Evolutionary conservation across 37 sponge, comb jelly and placozoan species (phyloP).

Genomic region (Ephydatia muelleri): DNA sequence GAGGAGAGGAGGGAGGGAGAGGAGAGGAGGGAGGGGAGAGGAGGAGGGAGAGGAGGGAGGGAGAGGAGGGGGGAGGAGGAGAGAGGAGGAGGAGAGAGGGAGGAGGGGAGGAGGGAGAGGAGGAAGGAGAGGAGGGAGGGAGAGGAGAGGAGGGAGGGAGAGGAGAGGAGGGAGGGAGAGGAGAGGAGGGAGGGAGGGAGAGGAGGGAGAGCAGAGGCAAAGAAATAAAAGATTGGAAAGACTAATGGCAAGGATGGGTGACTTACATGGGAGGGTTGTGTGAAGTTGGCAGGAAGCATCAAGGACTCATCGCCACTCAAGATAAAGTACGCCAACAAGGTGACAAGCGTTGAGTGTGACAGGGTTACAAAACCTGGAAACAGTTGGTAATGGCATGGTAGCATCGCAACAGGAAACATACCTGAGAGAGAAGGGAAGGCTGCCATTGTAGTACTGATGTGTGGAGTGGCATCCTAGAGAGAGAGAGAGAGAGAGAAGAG

Average conservation of each 20-base stretch:
- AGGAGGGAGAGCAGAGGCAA: not conserved
- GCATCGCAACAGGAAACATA: slow-evolving; percentile 15
- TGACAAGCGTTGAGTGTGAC: slow-evolving; percentile 47
- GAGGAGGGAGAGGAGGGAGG: not conserved
- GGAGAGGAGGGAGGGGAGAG: not conserved
- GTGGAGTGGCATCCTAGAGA: not conserved
- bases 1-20: not conserved
- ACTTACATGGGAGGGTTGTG: slow-evolving; percentile 1
- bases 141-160: not conserved
- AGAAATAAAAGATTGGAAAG: not conserved
- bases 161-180: not conserved
- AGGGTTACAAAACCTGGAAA: slow-evolving; percentile 59
- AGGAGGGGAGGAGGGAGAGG: not conserved
- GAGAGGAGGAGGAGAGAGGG: not conserved
- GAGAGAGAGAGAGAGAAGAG: not conserved
- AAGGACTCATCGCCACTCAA: slow-evolving; percentile 59
- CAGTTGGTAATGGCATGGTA: not conserved
- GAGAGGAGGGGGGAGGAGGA: not conserved
- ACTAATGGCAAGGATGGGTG: too few relatives aligned
- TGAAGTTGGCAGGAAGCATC: slow-evolving; percentile 38
- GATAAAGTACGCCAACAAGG: slow-evolving; percentile 53
- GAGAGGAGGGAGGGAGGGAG: not conserved
- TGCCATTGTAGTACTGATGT: not conserved
- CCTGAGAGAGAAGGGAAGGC: slow-evolving; percentile 34
- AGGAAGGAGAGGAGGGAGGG: not conserved